Base-by-base conservation (phyloP, 1,140 invertebrate species). In the Megathymus violae region DNA sequence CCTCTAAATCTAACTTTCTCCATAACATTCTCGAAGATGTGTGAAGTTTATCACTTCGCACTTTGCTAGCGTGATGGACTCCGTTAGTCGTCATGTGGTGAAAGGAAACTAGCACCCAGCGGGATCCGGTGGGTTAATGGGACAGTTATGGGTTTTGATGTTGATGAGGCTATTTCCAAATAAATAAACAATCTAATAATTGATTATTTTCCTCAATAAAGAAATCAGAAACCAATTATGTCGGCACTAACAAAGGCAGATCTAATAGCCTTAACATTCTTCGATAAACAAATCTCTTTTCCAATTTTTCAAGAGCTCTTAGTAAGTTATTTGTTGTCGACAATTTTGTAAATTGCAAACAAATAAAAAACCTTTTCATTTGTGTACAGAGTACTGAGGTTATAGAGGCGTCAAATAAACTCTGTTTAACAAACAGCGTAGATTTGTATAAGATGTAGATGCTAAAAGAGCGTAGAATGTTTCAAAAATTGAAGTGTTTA, bases 241-340 rank as follows among this genome's bases (percentile, higher is more conserved):
- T n/a, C 6, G 6, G 17, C 5, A 4, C 19, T 44, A 44, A 22
- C 17, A 22, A 47, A 47, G n/a, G n/a, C 11, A 27, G 6, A 3
- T 14, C 27, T 27, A 48, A 48, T 48, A 4, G 3, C 38, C 27
- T 34, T 58, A 46, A 46, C 31, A 17, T 34, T 59, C 36, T 46
- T 14, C 46, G 15, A 27, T 41, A 62, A 44, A 25, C 11, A 38
- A 52, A 52, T 46, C 51, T 38, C 14, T 7, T 52, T 44, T 19
- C 27, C 17, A 52, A 52, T 62, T 52, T 44, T 44, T 13, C 48
- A 62, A 46, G 25, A 46, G 44, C 47, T 62, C 40, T 44, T 15
- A 46, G n/a, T 19, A 44, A 62, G 46, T 41, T n/a, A 62, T 62
- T 62, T 62, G 48, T 52, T 62, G 11, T 43, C 46, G 48, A 16